Conservation (phyloP, 2,888 invertebrate genomes). For the Drosophila rubida region DNA sequence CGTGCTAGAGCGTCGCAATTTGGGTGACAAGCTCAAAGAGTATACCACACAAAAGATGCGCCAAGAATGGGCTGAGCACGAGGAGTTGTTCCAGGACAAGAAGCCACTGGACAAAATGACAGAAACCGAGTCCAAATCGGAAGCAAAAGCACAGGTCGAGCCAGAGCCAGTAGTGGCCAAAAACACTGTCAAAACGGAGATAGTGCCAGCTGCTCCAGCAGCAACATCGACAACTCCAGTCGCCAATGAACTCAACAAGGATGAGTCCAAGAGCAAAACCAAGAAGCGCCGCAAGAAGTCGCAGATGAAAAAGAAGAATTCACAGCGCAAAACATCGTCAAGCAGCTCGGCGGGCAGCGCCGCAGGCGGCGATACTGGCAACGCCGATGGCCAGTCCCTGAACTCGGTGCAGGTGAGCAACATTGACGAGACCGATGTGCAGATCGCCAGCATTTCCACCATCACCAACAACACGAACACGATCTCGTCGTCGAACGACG, state of each 20-base stretch:
- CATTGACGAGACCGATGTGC: slow-evolving; percentile 76
- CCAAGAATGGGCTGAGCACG: slow-evolving; percentile 85
- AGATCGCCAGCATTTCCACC: slow-evolving; percentile 72
- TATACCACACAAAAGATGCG: slow-evolving; percentile 85
- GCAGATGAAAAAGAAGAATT: slow-evolving; percentile 91
- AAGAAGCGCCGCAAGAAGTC: slow-evolving; percentile 92
- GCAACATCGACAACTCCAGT: slow-evolving; percentile 22
- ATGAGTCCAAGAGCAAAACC: slow-evolving; percentile 87
- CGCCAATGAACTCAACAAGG: slow-evolving; percentile 83
- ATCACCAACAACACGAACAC: slow-evolving; percentile 59
- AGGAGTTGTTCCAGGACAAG: slow-evolving; percentile 83
- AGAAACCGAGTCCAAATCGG: slow-evolving; percentile 28
- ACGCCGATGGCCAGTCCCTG: slow-evolving; percentile 36
- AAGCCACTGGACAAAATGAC: slow-evolving; percentile 45
- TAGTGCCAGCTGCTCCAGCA: not conserved
- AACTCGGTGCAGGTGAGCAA: slow-evolving; percentile 57
- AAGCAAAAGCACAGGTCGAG: slow-evolving; percentile 5
- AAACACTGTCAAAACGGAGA: not conserved
- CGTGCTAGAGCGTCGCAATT: slow-evolving; percentile 81
- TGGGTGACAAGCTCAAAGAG: slow-evolving; percentile 82
- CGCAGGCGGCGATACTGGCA: slow-evolving; percentile 58
- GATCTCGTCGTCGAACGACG: slow-evolving; percentile 82
- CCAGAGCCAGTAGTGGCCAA: not conserved
- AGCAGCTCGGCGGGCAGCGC: slow-evolving; percentile 84
- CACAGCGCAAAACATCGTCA: slow-evolving; percentile 89